phyloP scores from a whole-genome alignment of 2,888 invertebrate species.

The Leptopilina drosophilae region DNA sequence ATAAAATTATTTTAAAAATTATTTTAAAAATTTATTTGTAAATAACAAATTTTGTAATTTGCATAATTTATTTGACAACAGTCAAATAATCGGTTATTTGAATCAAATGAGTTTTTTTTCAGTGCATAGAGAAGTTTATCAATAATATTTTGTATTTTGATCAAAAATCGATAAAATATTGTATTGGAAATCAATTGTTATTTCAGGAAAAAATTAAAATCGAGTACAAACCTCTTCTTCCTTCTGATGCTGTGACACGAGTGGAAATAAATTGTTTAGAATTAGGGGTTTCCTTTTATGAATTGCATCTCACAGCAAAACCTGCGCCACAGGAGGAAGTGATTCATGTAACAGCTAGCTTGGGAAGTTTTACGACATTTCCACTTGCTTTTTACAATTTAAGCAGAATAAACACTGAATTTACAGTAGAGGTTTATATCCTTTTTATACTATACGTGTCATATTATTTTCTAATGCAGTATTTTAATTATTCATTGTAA shows the following conservation, averaged over 20 bases:
- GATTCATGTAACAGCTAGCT: slow-evolving; percentile 55
- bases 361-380: slow-evolving; percentile 60
- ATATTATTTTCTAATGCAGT: neutral
- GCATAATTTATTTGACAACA: no score
- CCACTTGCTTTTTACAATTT: slow-evolving; percentile 59
- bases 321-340: slow-evolving; percentile 59
- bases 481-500: no score
- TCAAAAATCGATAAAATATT: neutral
- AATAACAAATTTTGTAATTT: no score
- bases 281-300: slow-evolving; percentile 64
- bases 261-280: slow-evolving; percentile 58
- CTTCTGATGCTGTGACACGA: slow-evolving; percentile 52
- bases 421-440: slow-evolving; percentile 54
- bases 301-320: slow-evolving; percentile 62
- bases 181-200: neutral
- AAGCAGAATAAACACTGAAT: slow-evolving; percentile 52
- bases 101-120: no score
- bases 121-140: no score
- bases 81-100: no score
- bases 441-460: neutral
- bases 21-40: no score
- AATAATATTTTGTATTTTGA: no score
- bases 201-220: slow-evolving; percentile 58
- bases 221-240: slow-evolving; percentile 60
- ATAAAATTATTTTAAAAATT: no score